Evolutionary conservation across 92 coral and sea anemone genomes (phyloP), one percentile per base, ranked within the genome.

Genomic region (Isaurus tuberculatus): DNA sequence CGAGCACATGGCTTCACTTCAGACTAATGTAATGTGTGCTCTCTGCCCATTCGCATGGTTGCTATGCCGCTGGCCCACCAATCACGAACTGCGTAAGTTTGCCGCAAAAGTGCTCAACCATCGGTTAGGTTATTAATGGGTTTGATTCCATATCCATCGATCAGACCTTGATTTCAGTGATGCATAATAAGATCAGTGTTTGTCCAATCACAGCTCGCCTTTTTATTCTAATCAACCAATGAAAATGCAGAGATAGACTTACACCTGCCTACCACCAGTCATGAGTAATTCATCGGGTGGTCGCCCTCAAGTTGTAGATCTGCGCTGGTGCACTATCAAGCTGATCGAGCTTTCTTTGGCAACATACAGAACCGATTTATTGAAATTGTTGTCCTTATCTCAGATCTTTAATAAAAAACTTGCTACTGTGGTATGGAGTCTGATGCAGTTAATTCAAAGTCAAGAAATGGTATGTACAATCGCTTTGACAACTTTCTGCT

Each of bases 221-320:
- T 72, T 7, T 77, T 65, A 28, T 72, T 64, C 44, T 44, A 88
- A 36, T 64, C 34, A 69, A 26, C 97, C 97, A 92, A 92, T 92
- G 84, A 80, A 44, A 65, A 65, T 10, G 22, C 37, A 72, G 75
- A 66, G 58, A 63, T 33, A 36, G 28, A 68, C 65, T 11, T 92
- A 83, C 97, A 92, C 97, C 97, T 92, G 97, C 88, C 89, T 80
- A 33, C 55, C 66, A 86, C 91, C 89, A 90, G 91, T 92, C 67
- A 88, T 88, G 85, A 85, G 75, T 63, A 80, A 70, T 72, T 89
- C 65, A 77, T 77, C 23, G 53, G 53, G 82, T 40, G 82, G 68
- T 40, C 60, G 70, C 69, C 68, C 67, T 8, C 33, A 67, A 65
- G 46, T 29, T 57, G 82, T 36, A 77, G 34, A 58, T 60, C 51